Evolutionary conservation across 1,140 invertebrate species (phyloP), one percentile per base, ranked within the genome.

Genomic region (Leptopilina clavipes): DNA sequence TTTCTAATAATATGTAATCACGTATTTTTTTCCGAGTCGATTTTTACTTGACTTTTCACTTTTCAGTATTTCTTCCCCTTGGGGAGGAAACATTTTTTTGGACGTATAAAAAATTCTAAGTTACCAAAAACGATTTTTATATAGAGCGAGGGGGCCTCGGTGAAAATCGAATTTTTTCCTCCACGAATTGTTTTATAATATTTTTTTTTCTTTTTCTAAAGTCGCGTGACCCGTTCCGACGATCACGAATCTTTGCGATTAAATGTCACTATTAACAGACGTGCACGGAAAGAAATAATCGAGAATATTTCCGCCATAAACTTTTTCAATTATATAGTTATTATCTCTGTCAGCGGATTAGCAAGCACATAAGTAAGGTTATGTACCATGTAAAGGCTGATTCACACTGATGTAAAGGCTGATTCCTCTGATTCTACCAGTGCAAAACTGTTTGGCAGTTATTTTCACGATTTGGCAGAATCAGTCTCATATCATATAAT

Each of bases 201-300:
- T 56, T 48, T 48, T 11, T 45, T 45, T 14, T 1, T 45, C 11
- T 52, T 71, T 54, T 3, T 25, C 45, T 77, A 70, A 78, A 82
- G 79, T 81, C 79, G 76, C 80, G 76, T 83, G 80, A 81, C 79
- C 76, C 75, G 73, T 80, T 79, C n/a, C 52, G 52, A 77, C 79
- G 81, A 80, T 74, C 75, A 82, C 77, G 77, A 74, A 82, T 77
- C 22, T 65, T 40, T 31, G 81, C 80, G 79, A 78, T 74, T 72
- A 74, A 73, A 80, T 40, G 74, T 80, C 79, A 40, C 37, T 40
- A 79, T 76, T 82, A 82, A 79, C 76, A 77, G 77, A 76, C 81
- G 79, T 82, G n/a, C n/a, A n/a, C n/a, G n/a, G n/a, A n/a, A n/a
- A n/a, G n/a, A n/a, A n/a, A n/a, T n/a, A n/a, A n/a, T n/a, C n/a